Conservation (phyloP, 2,888 invertebrate species). For the Pammene fasciana region DNA sequence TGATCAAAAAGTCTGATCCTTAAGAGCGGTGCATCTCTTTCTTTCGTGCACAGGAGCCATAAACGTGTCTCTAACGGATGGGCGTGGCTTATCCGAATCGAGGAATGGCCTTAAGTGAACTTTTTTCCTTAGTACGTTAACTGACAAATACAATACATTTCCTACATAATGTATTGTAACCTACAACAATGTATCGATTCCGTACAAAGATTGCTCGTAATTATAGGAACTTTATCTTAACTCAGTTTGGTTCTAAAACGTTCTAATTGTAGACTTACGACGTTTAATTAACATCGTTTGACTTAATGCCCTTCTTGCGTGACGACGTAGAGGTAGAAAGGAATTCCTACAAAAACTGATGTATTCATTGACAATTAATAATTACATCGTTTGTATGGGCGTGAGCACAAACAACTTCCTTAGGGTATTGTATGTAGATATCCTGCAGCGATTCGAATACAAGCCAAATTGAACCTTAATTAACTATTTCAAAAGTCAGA, state of each 20-base stretch:
- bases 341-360: constrained; percentile 34
- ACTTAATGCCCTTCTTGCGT: not conserved
- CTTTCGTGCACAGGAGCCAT: too few species aligned
- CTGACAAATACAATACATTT: not conserved
- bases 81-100: too few species aligned
- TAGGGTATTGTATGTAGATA: constrained; percentile 49
- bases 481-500: not conserved
- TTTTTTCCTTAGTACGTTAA: not conserved
- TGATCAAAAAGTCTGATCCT: too few species aligned
- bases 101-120: too few species aligned
- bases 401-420: constrained; percentile 43
- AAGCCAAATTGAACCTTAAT: not conserved
- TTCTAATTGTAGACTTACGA: not conserved
- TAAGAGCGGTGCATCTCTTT: too few species aligned
- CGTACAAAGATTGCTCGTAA: not conserved
- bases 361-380: constrained; percentile 43
- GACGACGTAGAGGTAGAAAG: constrained; percentile 14
- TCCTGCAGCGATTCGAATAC: not conserved
- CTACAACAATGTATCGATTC: constrained; percentile 4
- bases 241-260: not conserved
- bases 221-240: constrained; percentile 11
- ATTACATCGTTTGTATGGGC: constrained; percentile 46
- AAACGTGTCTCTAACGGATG: too few species aligned
- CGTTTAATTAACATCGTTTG: too few species aligned
- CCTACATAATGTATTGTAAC: constrained; percentile 7